phyloP scores from a whole-genome alignment of 2,797 vertebrate genomes.

The Tinamus major region DNA sequence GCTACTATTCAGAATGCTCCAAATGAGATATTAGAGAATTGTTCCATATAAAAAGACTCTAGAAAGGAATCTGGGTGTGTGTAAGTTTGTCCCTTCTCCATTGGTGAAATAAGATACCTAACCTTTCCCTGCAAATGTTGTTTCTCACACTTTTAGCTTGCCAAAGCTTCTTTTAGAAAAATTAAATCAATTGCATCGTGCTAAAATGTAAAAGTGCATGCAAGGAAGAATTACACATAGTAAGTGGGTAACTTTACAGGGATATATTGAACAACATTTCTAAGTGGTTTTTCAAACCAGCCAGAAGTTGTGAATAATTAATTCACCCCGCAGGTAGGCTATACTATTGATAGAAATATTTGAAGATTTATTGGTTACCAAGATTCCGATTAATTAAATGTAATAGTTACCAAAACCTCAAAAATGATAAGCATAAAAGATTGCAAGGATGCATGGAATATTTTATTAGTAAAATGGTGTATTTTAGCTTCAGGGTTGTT shows the following conservation, averaged over 20 bases:
- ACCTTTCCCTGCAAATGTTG: not conserved
- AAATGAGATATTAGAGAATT: not conserved
- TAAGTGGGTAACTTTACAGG: not conserved
- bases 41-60: not conserved
- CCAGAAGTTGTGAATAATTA: not conserved
- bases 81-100: not conserved
- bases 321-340: not conserved
- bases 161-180: not conserved
- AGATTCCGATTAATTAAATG: not conserved
- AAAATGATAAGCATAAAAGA: not conserved
- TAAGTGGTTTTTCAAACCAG: not conserved
- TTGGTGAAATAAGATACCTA: not conserved
- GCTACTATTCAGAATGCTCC: not conserved
- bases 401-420: not conserved
- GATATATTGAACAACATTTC: not conserved
- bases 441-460: not conserved
- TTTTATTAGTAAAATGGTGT: not conserved
- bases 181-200: not conserved
- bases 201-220: not conserved
- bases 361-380: not conserved
- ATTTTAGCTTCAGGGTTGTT: slow-evolving; percentile 4
- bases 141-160: slow-evolving; percentile 16
- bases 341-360: not conserved
- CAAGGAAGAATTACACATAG: not conserved
- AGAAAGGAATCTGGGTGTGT: not conserved